A percentile compares a stretch with the other conserved stretches of the same genome.
phyloP scores from a whole-genome alignment of 35 echinoderm and acorn worm species.

The Stichopus chloronotus region DNA sequence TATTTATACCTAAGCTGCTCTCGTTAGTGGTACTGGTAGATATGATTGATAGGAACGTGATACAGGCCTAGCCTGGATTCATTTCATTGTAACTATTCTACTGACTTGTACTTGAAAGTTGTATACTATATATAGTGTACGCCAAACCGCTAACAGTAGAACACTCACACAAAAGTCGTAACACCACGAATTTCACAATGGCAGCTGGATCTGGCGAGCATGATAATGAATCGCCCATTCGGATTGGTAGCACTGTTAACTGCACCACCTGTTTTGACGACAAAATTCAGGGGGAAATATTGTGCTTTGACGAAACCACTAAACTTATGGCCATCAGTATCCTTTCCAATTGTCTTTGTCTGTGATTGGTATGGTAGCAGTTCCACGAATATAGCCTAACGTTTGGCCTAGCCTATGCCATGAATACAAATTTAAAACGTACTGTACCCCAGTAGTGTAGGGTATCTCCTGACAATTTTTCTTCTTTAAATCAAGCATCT shows the following conservation, averaged over 20 bases:
- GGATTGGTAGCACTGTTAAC: slow-evolving; percentile 31
- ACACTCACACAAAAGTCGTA: too few relatives aligned
- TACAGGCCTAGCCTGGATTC: too few relatives aligned
- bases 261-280: slow-evolving; percentile 29
- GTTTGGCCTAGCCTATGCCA: background rate
- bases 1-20: too few relatives aligned
- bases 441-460: too few relatives aligned
- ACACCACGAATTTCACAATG: background rate
- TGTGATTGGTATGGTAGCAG: background rate
- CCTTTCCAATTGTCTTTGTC: background rate
- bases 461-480: too few relatives aligned
- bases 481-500: too few relatives aligned
- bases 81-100: too few relatives aligned
- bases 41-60: too few relatives aligned
- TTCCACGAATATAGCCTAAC: background rate
- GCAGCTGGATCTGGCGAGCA: slow-evolving; percentile 26
- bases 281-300: slow-evolving; percentile 10
- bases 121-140: too few relatives aligned
- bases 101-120: too few relatives aligned
- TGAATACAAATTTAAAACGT: background rate
- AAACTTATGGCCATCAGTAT: slow-evolving; percentile 36
- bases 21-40: too few relatives aligned
- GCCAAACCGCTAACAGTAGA: too few relatives aligned
- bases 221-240: slow-evolving; percentile 18
- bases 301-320: slow-evolving; percentile 19